Evolutionary conservation across 2,888 invertebrate genomes (phyloP).

Genomic region (Salticus scenicus): DNA sequence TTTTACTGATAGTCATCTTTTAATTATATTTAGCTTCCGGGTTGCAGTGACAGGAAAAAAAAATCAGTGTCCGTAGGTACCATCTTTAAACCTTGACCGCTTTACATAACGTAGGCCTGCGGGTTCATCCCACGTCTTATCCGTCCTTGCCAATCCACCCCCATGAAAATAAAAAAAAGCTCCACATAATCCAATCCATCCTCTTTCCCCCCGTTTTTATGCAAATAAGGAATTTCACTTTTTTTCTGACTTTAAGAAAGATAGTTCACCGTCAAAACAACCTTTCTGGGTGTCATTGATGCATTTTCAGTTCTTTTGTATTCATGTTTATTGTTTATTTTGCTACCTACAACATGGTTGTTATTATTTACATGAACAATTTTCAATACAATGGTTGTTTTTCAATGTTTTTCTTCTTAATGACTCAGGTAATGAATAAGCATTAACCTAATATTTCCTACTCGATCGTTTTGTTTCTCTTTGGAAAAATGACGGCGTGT

Average conservation of each 20-base stretch:
- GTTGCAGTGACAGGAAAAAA: neutral
- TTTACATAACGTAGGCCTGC: conserved; percentile 42
- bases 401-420: neutral
- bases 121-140: conserved; percentile 37
- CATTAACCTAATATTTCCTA: neutral
- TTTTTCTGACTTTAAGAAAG: neutral
- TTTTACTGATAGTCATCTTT: no score
- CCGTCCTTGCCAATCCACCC: conserved; percentile 59
- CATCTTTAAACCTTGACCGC: conserved; percentile 54
- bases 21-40: neutral
- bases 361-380: neutral
- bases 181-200: conserved; percentile 38
- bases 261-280: neutral
- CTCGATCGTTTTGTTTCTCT: no score
- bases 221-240: conserved; percentile 47
- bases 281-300: neutral
- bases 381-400: neutral
- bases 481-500: no score
- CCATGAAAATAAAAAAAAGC: conserved; percentile 13
- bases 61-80: neutral
- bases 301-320: neutral
- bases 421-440: neutral
- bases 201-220: conserved; percentile 35
- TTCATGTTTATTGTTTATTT: neutral
- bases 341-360: neutral